Percentiles rank a stretch among this genome's conserved stretches.
These are phyloP conservation scores for Pelecanoides urinatrix DNA, from an alignment of 2,113 vertebrate species.

Conservation along the genomic window DNA sequence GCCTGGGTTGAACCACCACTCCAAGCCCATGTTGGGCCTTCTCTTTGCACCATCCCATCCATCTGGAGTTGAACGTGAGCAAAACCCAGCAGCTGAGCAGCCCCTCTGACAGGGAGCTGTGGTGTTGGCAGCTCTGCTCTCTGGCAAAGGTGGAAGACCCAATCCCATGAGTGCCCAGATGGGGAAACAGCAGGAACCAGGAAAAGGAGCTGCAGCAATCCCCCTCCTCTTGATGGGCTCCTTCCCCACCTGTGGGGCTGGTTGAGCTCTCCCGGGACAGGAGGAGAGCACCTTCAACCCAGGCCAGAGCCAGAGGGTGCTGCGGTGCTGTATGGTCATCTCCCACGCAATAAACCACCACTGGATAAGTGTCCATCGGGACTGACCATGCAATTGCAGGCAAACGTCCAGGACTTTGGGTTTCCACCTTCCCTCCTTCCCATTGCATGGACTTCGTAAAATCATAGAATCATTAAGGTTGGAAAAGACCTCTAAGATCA, in stretches of 20 bases:
- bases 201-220: background rate
- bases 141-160: background rate
- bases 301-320: background rate
- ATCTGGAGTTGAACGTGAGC: rapidly evolving
- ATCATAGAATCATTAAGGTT: too few relatives aligned
- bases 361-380: rapidly evolving
- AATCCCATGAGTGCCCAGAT: background rate
- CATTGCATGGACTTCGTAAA: too few relatives aligned
- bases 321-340: background rate
- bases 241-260: background rate
- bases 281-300: background rate
- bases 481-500: too few relatives aligned
- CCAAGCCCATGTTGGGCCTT: background rate
- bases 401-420: background rate
- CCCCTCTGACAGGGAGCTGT: background rate
- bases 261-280: background rate
- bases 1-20: background rate
- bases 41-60: background rate
- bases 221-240: background rate
- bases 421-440: background rate
- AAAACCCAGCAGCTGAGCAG: background rate
- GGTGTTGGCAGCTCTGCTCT: background rate
- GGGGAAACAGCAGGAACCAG: background rate
- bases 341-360: background rate
- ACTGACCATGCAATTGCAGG: background rate